Base-by-base conservation (phyloP, 2,113 vertebrate species). In the Anoura caudifer region DNA sequence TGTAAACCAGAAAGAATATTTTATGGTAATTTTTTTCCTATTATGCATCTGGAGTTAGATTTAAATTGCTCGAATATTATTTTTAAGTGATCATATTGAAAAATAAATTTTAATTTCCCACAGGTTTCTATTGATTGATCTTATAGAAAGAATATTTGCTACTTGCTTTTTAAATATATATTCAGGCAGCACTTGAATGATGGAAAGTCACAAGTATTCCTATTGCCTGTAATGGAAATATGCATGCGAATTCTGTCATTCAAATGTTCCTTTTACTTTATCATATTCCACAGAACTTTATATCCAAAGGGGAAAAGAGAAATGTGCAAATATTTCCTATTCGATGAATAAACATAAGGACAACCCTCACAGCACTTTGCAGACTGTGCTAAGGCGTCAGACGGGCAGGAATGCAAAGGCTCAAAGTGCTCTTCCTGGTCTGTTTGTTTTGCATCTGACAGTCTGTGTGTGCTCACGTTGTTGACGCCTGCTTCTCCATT, bases 331-430 rank as follows among this genome's bases (percentile, higher is more conserved):
- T 91, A 94, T 92, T 95, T 91, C 59, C 87, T 61, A 82, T 33
- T 88, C 19, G 1, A 94, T 97, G 97, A 97, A 96, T 98, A 97
- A 97, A 96, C 93, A 97, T 96, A 90, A 95, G 91, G 69, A 76
- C 85, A 79, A 86, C 77, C 73, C 94, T 97, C 77, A 50, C 7
- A 96, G 85, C 82, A 70, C n/a, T 95, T 92, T 89, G 41, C 81
- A 94, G 79, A 69, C 61, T 92, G 61, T 50, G 17, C 24, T 73
- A 85, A 92, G 59, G 59, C 82, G 45, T 63, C 67, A 89, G 38
- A 79, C n/a, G 91, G 75, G 45, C 61, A 73, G 90, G 76, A 76
- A 67, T 17, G 59, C 77, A 81, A 94, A 90, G 76, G 19, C 28
- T 90, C 81, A 84, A 63, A 63, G 86, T 86, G 82, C 70, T 82